These are phyloP conservation scores for Ricordea florida DNA, from an alignment of 92 coral and sea anemone genomes.

Conservation along the genomic window DNA sequence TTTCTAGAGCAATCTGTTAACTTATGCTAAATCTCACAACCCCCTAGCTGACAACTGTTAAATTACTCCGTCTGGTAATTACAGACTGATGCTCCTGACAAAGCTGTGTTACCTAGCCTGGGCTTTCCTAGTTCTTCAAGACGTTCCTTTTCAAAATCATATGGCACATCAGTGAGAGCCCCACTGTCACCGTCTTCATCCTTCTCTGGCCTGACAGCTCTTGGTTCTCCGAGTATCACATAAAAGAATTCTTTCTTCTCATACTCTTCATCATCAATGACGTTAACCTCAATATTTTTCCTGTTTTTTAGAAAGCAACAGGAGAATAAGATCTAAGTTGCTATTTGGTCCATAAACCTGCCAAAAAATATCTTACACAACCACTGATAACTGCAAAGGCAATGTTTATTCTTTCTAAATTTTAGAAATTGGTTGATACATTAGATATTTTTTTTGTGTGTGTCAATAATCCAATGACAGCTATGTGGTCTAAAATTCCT, in stretches of 20 bases:
- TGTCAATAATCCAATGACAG: too few relatives aligned
- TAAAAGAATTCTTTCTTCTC: slow-evolving; percentile 89
- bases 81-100: neutral
- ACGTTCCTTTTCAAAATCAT: slow-evolving; percentile 86
- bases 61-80: neutral
- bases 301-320: slow-evolving; percentile 36
- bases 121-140: slow-evolving; percentile 96
- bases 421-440: too few relatives aligned
- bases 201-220: slow-evolving; percentile 55
- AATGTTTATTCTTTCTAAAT: too few relatives aligned
- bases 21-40: too few relatives aligned
- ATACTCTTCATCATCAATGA: slow-evolving; percentile 96
- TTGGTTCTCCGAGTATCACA: slow-evolving; percentile 90
- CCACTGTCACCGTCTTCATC: slow-evolving; percentile 34
- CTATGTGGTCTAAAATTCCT: too few relatives aligned
- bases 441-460: too few relatives aligned
- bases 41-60: neutral
- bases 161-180: slow-evolving; percentile 53
- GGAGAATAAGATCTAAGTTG: too few relatives aligned
- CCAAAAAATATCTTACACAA: too few relatives aligned
- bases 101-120: slow-evolving; percentile 64
- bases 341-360: too few relatives aligned
- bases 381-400: too few relatives aligned
- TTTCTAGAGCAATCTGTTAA: too few relatives aligned
- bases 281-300: slow-evolving; percentile 79